Evolutionary conservation across 2,113 vertebrate genomes (phyloP).

Genomic region (Daphoenositta chrysoptera): DNA sequence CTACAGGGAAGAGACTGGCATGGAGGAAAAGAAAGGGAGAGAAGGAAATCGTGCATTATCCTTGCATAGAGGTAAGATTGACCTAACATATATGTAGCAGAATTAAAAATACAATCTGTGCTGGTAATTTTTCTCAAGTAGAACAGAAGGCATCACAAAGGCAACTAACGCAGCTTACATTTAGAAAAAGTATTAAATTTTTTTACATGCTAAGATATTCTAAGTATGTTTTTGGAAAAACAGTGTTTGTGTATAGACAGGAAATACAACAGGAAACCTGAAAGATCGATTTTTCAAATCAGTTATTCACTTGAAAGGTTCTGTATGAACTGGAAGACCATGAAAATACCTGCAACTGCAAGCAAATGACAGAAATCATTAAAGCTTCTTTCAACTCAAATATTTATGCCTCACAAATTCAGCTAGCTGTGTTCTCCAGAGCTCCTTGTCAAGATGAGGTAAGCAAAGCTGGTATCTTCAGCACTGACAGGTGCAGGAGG

Average conservation of each 20-base stretch:
- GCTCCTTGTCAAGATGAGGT: neutral
- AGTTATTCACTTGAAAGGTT: neutral
- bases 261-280: neutral
- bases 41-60: neutral
- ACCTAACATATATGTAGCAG: accelerated
- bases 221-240: neutral
- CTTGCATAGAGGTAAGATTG: neutral
- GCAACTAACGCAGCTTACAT: accelerated
- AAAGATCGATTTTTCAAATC: neutral
- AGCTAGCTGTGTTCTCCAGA: neutral
- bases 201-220: neutral
- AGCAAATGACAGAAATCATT: neutral
- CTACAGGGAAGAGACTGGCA: neutral
- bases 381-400: neutral
- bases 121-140: neutral
- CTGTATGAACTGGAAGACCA: neutral
- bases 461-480: neutral
- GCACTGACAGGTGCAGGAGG: neutral
- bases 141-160: neutral
- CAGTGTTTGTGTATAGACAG: too few relatives aligned
- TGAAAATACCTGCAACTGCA: neutral
- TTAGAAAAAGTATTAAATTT: neutral
- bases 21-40: neutral
- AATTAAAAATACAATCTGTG: neutral
- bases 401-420: neutral